These are phyloP conservation scores for Pseudococcus viburni DNA, from an alignment of 2,888 invertebrate species.

Conservation along the genomic window DNA sequence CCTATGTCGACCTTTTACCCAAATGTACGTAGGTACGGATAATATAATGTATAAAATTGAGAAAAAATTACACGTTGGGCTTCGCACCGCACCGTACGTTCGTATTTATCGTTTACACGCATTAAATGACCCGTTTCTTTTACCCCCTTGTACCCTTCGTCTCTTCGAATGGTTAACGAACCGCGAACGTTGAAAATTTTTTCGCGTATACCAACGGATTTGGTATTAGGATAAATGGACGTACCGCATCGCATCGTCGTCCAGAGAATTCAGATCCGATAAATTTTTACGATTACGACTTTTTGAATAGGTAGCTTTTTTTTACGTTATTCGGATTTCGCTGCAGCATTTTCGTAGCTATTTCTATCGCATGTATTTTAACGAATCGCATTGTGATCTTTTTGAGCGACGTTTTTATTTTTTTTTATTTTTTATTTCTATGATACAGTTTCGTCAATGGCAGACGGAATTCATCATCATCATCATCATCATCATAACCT, in stretches of 20 bases:
- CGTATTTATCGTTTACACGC: conserved; percentile 19
- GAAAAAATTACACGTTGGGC: conserved; percentile 22
- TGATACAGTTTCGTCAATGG: conserved; percentile 63
- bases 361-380: neutral
- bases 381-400: neutral
- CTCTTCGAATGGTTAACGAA: conserved; percentile 24
- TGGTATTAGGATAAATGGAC: neutral
- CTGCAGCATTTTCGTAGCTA: neutral
- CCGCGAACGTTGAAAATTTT: conserved; percentile 21
- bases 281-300: conserved; percentile 20
- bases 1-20: conserved; percentile 14
- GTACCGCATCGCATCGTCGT: neutral
- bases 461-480: conserved; percentile 66
- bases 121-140: conserved; percentile 23
- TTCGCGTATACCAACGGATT: neutral
- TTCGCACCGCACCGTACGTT: neutral
- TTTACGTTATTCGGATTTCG: neutral
- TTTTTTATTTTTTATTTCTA: conserved; percentile 45
- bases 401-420: conserved; percentile 1
- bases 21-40: neutral
- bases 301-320: conserved; percentile 26
- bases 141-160: neutral
- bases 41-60: conserved; percentile 2
- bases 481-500: conserved; percentile 61
- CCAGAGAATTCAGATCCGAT: conserved; percentile 8